Percentiles rank a stretch among this genome's conserved stretches.
phyloP scores from a whole-genome alignment of 2,888 invertebrate genomes.

The Corbicula japonica region DNA sequence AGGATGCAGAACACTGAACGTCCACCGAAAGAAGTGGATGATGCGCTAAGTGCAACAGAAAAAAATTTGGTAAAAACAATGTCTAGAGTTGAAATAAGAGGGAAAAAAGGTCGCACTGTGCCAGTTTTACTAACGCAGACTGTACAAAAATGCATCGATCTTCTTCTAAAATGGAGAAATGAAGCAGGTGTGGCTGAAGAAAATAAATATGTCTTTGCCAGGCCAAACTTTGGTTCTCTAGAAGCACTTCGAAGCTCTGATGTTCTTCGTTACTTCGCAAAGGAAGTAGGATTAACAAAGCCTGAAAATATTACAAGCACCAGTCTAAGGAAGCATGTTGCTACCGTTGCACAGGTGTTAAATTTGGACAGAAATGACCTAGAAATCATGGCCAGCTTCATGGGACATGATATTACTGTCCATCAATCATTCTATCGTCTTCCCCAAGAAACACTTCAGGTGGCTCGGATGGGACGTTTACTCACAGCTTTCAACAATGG shows the following conservation, averaged over 20 bases:
- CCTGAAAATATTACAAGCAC: constrained; percentile 55
- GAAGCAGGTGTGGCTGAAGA: constrained; percentile 37
- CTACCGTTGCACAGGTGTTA: constrained; percentile 60
- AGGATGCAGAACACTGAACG: background rate
- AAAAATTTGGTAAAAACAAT: constrained; percentile 26
- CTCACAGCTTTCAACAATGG: constrained; percentile 49
- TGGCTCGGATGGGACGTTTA: constrained; percentile 39
- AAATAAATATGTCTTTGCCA: constrained; percentile 57
- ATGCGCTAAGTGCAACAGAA: constrained; percentile 15
- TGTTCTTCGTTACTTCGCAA: constrained; percentile 39
- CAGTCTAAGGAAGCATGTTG: constrained; percentile 62
- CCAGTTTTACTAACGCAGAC: constrained; percentile 29
- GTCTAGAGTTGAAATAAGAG: constrained; percentile 27
- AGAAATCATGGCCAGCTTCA: constrained; percentile 39
- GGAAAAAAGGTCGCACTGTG: no score
- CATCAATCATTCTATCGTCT: constrained; percentile 43
- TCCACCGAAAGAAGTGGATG: constrained; percentile 37
- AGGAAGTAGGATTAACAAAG: constrained; percentile 24
- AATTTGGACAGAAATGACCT: constrained; percentile 52
- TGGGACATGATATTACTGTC: constrained; percentile 49
- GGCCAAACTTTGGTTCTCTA: constrained; percentile 38
- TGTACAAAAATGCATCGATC: constrained; percentile 30
- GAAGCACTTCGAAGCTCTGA: constrained; percentile 45
- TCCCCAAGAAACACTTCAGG: constrained; percentile 49
- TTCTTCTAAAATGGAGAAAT: constrained; percentile 35